These are phyloP conservation scores for Neosalanx taihuensis DNA, from an alignment of 2,797 vertebrate species.

Conservation along the genomic window DNA sequence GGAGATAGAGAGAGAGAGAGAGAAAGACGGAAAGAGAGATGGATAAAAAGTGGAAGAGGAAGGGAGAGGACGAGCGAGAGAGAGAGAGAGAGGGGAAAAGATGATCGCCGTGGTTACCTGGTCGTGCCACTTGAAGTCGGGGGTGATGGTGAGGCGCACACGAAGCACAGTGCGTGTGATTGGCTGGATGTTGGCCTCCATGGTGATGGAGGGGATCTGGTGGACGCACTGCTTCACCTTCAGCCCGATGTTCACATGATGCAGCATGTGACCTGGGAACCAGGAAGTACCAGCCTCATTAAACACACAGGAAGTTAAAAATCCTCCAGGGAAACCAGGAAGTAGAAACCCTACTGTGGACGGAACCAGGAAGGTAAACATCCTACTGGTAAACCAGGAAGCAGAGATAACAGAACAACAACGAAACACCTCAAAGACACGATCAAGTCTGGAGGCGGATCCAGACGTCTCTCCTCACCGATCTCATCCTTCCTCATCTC, in stretches of 20 bases:
- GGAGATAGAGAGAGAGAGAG: too few relatives aligned
- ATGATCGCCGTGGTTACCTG: conserved; percentile 77
- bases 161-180: conserved; percentile 95
- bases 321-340: not conserved
- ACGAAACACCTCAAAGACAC: too few relatives aligned
- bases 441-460: not conserved
- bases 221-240: conserved; percentile 96
- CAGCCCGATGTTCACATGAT: conserved; percentile 93
- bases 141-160: conserved; percentile 82
- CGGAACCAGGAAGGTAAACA: too few relatives aligned
- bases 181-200: conserved; percentile 95
- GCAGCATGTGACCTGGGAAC: conserved; percentile 91
- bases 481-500: conserved; percentile 99
- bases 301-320: too few relatives aligned
- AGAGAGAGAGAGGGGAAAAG: not conserved
- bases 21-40: not conserved
- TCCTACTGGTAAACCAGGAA: too few relatives aligned
- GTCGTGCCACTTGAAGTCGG: conserved; percentile 95
- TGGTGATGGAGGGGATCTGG: conserved; percentile 88
- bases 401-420: too few relatives aligned
- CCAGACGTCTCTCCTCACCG: conserved; percentile 75
- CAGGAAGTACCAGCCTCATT: conserved; percentile 47
- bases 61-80: not conserved
- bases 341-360: not conserved
- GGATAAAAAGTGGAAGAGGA: not conserved